Evolutionary conservation across 2,888 invertebrate species (phyloP).

Genomic region (Brachycybe producta): DNA sequence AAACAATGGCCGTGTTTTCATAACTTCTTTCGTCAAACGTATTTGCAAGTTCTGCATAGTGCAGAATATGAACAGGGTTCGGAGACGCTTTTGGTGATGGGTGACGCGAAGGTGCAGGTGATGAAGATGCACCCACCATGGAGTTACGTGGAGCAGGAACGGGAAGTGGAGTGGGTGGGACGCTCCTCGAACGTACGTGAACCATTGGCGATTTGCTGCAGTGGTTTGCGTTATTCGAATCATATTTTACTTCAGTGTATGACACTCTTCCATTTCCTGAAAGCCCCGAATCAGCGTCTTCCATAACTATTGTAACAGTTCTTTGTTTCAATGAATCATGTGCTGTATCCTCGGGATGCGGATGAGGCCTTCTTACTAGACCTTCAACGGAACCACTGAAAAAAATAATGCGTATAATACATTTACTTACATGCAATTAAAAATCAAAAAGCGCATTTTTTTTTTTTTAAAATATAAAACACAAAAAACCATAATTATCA

Average conservation of each 20-base stretch:
- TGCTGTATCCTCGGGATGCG: no score
- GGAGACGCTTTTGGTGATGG: slow-evolving; percentile 20
- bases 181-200: slow-evolving; percentile 28
- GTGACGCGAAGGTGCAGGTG: slow-evolving; percentile 22
- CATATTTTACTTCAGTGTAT: slow-evolving; percentile 22
- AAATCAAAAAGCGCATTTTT: no score
- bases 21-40: slow-evolving; percentile 40
- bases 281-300: slow-evolving; percentile 9
- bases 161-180: slow-evolving; percentile 8
- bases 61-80: slow-evolving; percentile 27
- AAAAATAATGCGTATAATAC: no score
- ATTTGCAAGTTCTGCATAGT: slow-evolving; percentile 27
- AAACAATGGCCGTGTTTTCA: slow-evolving; percentile 38
- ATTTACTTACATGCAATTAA: no score
- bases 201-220: slow-evolving; percentile 7
- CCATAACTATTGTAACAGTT: slow-evolving; percentile 15
- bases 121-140: slow-evolving; percentile 20
- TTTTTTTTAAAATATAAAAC: no score
- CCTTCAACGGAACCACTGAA: no score
- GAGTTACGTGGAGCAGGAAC: slow-evolving; percentile 23
- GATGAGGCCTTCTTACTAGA: no score
- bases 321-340: no score
- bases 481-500: no score
- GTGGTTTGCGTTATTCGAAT: slow-evolving; percentile 2
- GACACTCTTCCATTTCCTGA: slow-evolving; percentile 21